phyloP scores from a whole-genome alignment of 2,113 vertebrate genomes.

The Alexandromys fortis region DNA sequence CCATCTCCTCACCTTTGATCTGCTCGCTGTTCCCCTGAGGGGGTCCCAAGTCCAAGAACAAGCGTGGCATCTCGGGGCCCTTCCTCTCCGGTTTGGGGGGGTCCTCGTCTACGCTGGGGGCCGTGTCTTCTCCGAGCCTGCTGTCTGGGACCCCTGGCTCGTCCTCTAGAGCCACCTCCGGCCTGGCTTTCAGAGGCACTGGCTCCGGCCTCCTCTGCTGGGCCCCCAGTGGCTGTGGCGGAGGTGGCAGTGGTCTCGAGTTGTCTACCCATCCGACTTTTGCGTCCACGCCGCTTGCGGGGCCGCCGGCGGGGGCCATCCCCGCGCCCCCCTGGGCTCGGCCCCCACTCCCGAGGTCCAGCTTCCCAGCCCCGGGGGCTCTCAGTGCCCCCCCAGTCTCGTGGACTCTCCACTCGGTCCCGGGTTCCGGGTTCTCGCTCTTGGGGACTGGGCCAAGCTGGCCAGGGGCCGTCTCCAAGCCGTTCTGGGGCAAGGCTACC shows the following conservation, averaged over 20 bases:
- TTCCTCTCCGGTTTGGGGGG: constrained; percentile 76
- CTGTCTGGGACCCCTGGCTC: constrained; percentile 75
- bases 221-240: constrained; percentile 27
- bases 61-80: constrained; percentile 82
- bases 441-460: constrained; percentile 71
- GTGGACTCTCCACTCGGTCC: constrained; percentile 77
- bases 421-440: constrained; percentile 67
- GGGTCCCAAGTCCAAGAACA: constrained; percentile 83
- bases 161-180: constrained; percentile 62
- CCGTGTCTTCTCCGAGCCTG: constrained; percentile 74
- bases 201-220: constrained; percentile 74
- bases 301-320: constrained; percentile 76
- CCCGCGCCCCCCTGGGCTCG: constrained; percentile 72
- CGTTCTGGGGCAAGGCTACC: constrained; percentile 50
- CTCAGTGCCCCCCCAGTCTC: constrained; percentile 78
- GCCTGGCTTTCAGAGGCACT: constrained; percentile 60
- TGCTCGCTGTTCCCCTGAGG: constrained; percentile 82
- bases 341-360: constrained; percentile 80
- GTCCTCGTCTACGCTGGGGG: constrained; percentile 77
- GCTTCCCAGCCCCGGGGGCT: constrained; percentile 80
- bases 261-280: constrained; percentile 74
- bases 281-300: constrained; percentile 79
- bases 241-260: constrained; percentile 64
- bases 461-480: constrained; percentile 73
- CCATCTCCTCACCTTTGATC: constrained; percentile 84